Base-by-base conservation (phyloP, 1,140 invertebrate species). In the Eupeodes corollae region DNA sequence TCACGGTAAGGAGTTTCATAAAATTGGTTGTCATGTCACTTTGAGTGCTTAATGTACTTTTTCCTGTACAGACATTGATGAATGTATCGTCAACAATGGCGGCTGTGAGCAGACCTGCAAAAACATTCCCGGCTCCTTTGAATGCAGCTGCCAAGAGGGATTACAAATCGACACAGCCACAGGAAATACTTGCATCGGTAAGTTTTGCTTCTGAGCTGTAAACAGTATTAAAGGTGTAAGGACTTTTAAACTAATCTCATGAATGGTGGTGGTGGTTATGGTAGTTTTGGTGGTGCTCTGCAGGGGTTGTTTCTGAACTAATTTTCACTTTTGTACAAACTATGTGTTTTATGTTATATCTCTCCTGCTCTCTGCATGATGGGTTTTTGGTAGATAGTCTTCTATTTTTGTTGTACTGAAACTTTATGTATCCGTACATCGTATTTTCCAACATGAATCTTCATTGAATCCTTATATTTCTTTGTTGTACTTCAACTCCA, bases 101-200 rank as follows among this genome's bases (percentile, higher is more conserved):
- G 71, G 71, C 37, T 84, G 82, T 56, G 66, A 74, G 16, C 70
- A 76, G 42, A 58, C 68, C 14, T 83, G 82, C 70, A 68, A 79
- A 14, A 91, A 91, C 65, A 70, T 79, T 30, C 75, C 80, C 10
- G 88, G 88, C 38, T 72, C 75, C 14, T 84, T 78, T 57, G 70
- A 78, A 53, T 89, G 86, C 63, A 59, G 70, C 50, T 89, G 86
- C 60, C 75, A 78, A 5, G 57, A 61, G 8, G 78, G 79, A 12
- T 73, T 72, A 47, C 42, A 56, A 56, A 49, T 65, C 21, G 55
- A 57, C 34, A 43, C 40, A 0, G 13, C 32, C 0, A 54, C 51
- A 6, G 50, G 56, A 15, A 58, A 50, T 5, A 56, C 42, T 13
- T 76, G 56, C 67, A 56, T 70, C 19, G 73, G 65, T 70, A 45